A percentile compares a stretch with the other conserved stretches of the same genome.
Conservation (phyloP, 2,888 invertebrate species). For the Polydrusus cervinus region DNA sequence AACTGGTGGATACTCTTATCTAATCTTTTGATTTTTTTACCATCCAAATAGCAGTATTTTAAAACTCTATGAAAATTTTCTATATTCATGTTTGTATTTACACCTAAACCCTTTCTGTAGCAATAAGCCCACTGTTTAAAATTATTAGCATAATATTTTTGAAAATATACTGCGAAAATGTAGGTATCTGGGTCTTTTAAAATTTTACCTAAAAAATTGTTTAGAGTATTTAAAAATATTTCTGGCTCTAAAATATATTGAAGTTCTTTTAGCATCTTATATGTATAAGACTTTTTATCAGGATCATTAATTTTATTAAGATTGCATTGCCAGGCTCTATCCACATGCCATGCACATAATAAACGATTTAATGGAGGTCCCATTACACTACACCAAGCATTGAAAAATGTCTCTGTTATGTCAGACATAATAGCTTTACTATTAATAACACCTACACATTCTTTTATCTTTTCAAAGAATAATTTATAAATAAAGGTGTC, state of each 20-base stretch:
- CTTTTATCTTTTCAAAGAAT: conserved; percentile 12
- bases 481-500: conserved; percentile 18
- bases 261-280: conserved; percentile 14
- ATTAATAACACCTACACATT: conserved; percentile 9
- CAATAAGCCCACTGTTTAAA: conserved; percentile 1
- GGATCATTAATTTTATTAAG: background rate
- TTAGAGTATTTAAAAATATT: too few species aligned
- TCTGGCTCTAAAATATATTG: background rate
- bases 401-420: conserved; percentile 18
- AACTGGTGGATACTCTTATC: conserved; percentile 13
- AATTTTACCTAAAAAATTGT: background rate
- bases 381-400: conserved; percentile 29
- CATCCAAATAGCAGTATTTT: too few species aligned
- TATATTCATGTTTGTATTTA: conserved; percentile 14
- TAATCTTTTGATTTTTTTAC: background rate
- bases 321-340: conserved; percentile 9
- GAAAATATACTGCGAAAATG: background rate
- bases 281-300: conserved; percentile 1
- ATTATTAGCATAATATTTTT: conserved; percentile 1
- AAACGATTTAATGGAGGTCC: background rate
- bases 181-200: conserved; percentile 6
- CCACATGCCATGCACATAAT: conserved; percentile 27
- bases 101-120: background rate
- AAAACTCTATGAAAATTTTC: background rate
- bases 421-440: conserved; percentile 17